phyloP scores from a whole-genome alignment of 2,113 vertebrate species.

The Noturus placidus region DNA sequence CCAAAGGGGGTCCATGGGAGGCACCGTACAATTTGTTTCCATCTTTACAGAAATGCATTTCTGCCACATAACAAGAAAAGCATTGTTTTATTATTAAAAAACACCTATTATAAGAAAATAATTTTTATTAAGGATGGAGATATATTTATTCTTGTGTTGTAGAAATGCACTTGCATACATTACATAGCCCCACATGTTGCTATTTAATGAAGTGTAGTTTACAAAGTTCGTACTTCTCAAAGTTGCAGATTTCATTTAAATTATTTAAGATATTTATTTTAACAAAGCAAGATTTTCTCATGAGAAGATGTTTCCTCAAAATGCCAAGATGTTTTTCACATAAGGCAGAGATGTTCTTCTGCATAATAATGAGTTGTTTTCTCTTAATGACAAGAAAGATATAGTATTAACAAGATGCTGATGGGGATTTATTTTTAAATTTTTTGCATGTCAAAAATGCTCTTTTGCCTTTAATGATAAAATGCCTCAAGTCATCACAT shows the following conservation, averaged over 20 bases:
- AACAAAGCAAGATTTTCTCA: neutral
- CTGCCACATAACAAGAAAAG: neutral
- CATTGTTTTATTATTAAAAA: neutral
- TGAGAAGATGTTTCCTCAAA: neutral
- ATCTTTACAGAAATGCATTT: neutral
- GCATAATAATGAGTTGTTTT: neutral
- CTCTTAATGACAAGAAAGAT: neutral
- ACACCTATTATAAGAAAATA: neutral
- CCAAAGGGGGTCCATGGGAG: neutral
- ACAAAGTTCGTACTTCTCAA: neutral
- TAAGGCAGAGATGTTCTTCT: neutral
- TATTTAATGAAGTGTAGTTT: neutral
- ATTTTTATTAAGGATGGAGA: neutral
- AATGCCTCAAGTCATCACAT: neutral
- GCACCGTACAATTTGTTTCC: neutral
- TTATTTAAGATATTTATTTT: neutral
- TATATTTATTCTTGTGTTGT: neutral
- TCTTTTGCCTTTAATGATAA: neutral
- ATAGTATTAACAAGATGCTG: neutral
- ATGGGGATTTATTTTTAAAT: neutral
- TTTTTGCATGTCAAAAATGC: neutral
- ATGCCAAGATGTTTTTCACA: too few relatives aligned
- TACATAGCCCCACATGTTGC: neutral
- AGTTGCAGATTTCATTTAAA: neutral
- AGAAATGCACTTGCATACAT: neutral